Percentiles rank a stretch among this genome's conserved stretches.
phyloP scores from a whole-genome alignment of 2,888 invertebrate genomes.

The Aleiodes leptofemur region DNA sequence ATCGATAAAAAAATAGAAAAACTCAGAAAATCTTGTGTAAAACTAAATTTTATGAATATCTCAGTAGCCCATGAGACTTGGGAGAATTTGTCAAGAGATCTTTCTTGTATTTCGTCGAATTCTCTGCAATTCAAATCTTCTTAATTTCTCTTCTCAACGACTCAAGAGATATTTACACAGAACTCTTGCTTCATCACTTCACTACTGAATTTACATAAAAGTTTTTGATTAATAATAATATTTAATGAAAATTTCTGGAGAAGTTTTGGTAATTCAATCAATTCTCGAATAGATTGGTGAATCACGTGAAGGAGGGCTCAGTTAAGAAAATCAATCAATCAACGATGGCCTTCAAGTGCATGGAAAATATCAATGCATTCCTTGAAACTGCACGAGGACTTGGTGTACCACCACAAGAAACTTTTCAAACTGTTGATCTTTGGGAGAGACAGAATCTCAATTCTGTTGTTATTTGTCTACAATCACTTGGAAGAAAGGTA shows the following conservation, averaged over 20 bases:
- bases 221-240: background rate
- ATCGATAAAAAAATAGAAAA: too few relatives aligned
- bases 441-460: conserved; percentile 98
- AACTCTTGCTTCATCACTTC: background rate
- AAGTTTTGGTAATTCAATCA: conserved; percentile 16
- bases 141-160: too few relatives aligned
- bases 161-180: too few relatives aligned
- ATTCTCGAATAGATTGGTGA: conserved; percentile 82
- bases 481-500: conserved; percentile 96
- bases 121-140: too few relatives aligned
- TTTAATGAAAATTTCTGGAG: background rate
- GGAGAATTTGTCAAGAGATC: too few relatives aligned
- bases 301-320: conserved; percentile 88
- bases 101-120: too few relatives aligned
- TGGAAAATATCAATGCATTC: conserved; percentile 99
- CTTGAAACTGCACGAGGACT: conserved; percentile 88
- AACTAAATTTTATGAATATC: too few relatives aligned
- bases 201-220: background rate
- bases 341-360: conserved; percentile 96
- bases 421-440: conserved; percentile 97
- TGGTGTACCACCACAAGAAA: conserved; percentile 95
- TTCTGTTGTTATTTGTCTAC: conserved; percentile 95
- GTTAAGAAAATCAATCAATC: conserved; percentile 94
- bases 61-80: too few relatives aligned
- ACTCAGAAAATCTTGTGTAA: too few relatives aligned